Percentiles rank a stretch among this genome's conserved stretches.
These are phyloP conservation scores for Ochlodes sylvanus DNA, from an alignment of 2,888 invertebrate species.

Conservation along the genomic window DNA sequence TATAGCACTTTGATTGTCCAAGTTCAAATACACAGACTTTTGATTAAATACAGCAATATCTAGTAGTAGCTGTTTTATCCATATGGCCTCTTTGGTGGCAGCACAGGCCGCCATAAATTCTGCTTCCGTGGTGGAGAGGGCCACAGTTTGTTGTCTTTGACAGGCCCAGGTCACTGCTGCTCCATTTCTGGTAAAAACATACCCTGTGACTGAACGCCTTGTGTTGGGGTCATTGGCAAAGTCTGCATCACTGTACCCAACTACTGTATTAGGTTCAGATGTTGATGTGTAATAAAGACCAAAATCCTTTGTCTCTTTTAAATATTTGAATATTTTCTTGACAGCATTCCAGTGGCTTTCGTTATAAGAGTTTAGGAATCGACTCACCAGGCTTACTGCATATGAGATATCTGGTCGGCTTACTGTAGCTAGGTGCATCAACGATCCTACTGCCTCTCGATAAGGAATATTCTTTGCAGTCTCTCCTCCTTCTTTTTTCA, in stretches of 20 bases:
- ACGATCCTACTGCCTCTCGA: conserved; percentile 42
- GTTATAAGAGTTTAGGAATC: conserved; percentile 33
- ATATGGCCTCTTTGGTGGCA: conserved; percentile 38
- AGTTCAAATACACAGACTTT: conserved; percentile 11
- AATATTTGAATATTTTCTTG: conserved; percentile 37
- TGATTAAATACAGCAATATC: conserved; percentile 37
- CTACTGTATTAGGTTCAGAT: not conserved
- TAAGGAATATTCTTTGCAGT: conserved; percentile 38
- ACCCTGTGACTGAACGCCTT: conserved; percentile 15
- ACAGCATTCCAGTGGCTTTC: conserved; percentile 35
- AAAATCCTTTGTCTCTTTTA: conserved; percentile 28
- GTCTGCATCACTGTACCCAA: conserved; percentile 42
- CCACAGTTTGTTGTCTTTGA: conserved; percentile 33
- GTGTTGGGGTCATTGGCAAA: conserved; percentile 40
- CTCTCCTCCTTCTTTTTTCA: conserved; percentile 12
- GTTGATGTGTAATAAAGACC: conserved; percentile 19
- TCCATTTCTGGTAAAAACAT: not conserved
- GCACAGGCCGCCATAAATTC: conserved; percentile 39
- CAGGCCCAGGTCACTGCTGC: conserved; percentile 26
- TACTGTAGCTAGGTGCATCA: conserved; percentile 40
- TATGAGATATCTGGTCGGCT: conserved; percentile 43
- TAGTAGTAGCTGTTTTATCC: conserved; percentile 30
- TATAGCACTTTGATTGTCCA: conserved; percentile 39
- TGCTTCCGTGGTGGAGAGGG: conserved; percentile 38
- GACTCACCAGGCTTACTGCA: conserved; percentile 43